phyloP scores from a whole-genome alignment of 2,888 invertebrate genomes.

The Philonicus albiceps region DNA sequence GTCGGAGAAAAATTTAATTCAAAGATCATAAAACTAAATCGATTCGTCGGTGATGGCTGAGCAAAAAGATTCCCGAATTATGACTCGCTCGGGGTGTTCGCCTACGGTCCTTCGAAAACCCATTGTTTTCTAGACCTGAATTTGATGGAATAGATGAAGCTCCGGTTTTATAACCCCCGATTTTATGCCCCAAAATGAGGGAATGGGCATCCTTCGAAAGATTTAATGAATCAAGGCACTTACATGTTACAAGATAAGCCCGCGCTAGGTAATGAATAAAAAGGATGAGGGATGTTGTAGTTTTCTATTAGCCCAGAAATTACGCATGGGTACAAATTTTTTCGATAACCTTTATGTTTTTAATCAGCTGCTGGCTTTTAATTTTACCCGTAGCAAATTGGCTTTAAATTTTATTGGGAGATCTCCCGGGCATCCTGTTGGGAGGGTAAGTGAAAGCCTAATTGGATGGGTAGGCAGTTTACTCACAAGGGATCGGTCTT shows the following conservation, averaged over 20 bases:
- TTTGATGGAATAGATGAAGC: not conserved
- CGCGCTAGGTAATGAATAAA: not conserved
- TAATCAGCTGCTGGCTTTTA: not conserved
- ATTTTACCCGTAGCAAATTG: not conserved
- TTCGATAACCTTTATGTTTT: not conserved
- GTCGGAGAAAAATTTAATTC: slow-evolving; percentile 12
- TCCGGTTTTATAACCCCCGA: not conserved
- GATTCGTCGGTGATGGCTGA: not conserved
- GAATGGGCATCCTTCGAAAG: not conserved
- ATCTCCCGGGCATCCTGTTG: not conserved
- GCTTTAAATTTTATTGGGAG: not conserved
- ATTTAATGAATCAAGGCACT: not conserved
- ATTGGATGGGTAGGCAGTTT: not conserved
- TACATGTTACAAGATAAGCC: not conserved
- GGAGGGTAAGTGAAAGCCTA: not conserved
- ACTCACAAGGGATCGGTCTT: not conserved
- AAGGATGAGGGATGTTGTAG: not conserved
- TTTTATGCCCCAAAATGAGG: not conserved
- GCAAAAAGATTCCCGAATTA: not conserved
- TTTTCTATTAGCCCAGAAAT: not conserved
- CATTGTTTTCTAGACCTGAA: not conserved
- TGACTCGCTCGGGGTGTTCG: not conserved
- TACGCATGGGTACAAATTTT: not conserved
- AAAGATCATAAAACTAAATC: slow-evolving; percentile 20
- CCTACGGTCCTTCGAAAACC: not conserved